Evolutionary conservation across 2,113 vertebrate species (phyloP), one percentile per base, ranked within the genome.

Genomic region (Ariopsis seemanni): DNA sequence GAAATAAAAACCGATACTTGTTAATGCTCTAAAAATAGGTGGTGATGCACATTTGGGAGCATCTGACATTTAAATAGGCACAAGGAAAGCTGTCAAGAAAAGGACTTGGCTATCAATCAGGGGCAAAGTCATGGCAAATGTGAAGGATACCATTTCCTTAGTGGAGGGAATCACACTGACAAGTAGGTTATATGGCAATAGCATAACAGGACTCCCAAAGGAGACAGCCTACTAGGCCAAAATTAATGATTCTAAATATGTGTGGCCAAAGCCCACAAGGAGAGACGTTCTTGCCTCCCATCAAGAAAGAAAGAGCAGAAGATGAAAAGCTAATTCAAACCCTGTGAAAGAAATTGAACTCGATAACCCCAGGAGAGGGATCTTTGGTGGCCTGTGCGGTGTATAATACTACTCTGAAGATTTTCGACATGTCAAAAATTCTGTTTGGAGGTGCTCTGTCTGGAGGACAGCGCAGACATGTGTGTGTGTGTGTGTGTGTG

Each of bases 61-160:
- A 88, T 71, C 77, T 27, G 74, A 75, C 71, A 82, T 82, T 75
- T 86, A 85, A 88, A 88, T 87, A 90, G 79, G 88, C 87, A 83
- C 91, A 91, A 90, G 91, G 89, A 89, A 90, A 88, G 87, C 90
- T 94, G 91, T 94, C 93, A 93, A 91, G 88, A 89, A 89, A 90
- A 82, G 90, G 90, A 93, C 93, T 74, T 89, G 83, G 87, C 90
- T 90, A 95, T 95, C 93, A 94, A 94, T 94, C 94, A 93, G 17
- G 85, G 48, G 83, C 91, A 94, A 94, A 93, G 93, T 93, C 93
- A 92, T 85, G 91, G 91, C 58, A 87, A 88, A 90, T 87, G 92
- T 92, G 91, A 94, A 94, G 92, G 91, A 93, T 93, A 91, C 83
- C 88, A 80, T 90, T 93, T 87, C 83, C 89, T 53, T 85, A 85